Base-by-base conservation (phyloP, 2,888 invertebrate genomes). In the Drosophila suboccidentalis region DNA sequence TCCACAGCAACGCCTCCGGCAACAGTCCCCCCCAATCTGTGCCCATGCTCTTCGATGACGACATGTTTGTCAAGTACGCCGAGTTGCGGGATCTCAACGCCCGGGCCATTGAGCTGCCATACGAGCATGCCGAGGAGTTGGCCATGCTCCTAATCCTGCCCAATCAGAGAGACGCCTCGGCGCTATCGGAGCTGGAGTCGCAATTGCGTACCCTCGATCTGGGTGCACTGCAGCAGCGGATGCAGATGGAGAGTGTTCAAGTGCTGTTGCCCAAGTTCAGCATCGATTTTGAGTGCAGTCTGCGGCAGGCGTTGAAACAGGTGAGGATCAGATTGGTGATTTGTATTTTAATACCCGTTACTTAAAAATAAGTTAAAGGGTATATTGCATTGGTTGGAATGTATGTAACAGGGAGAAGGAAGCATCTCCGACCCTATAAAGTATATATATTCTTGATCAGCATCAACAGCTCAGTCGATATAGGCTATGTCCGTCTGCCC, bases 191-290 rank as follows among this genome's bases (percentile, higher is more conserved):
- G 0, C 91, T 97, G 55, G 94, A 97, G 84, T 81, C 93, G 19
- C 95, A 95, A 83, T 87, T 97, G 66, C 93, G 94, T 0, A 91
- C 90, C 6, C 92, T 94, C 44, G 94, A 95, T 64, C 83, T 97
- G 46, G 90, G 90, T 0, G 94, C 94, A 8, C 84, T 96, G 34
- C 92, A 93, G 4, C 91, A 93, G 5, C 93, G 93, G 43, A 93
- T 95, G 94, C 90, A 88, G 71, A 87, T 91, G n/a, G 93, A 93
- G 4, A 95, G 96, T 90, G 95, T 92, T 3, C 86, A 89, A 64
- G 94, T 97, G 17, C 93, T 94, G 26, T 84, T 97, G 59, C 97
- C 97, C 2, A 97, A 96, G 92, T 97, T 98, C 91, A 96, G 95
- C 92, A 95, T 97, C 51, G 97, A 97, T 92, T 95, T 95, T n/a